phyloP scores from a whole-genome alignment of 2,888 invertebrate species.

The Cephalotes varians region DNA sequence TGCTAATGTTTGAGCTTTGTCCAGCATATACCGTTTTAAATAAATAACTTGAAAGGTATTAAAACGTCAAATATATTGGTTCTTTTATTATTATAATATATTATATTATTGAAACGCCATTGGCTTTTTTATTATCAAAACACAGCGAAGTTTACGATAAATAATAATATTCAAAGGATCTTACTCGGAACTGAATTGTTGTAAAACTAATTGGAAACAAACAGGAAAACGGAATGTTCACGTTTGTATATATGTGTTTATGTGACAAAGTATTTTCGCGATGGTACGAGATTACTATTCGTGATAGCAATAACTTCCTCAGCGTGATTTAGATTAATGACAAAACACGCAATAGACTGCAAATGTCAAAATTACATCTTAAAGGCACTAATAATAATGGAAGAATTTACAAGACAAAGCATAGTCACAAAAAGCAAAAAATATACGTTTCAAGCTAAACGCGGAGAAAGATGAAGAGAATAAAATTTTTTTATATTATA shows the following conservation, averaged over 20 bases:
- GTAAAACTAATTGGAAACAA: neutral
- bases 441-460: neutral
- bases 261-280: neutral
- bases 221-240: slow-evolving; percentile 31
- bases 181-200: neutral
- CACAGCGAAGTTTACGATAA: neutral
- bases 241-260: no score
- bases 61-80: neutral
- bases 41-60: neutral
- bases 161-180: neutral
- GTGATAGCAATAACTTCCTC: slow-evolving; percentile 9
- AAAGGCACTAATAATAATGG: neutral
- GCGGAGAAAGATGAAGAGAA: neutral
- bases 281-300: slow-evolving; percentile 1
- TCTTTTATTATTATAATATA: neutral
- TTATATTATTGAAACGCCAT: slow-evolving; percentile 14
- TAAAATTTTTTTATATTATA: neutral
- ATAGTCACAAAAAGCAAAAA: neutral
- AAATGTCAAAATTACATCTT: neutral
- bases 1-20: neutral
- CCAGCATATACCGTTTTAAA: neutral
- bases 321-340: slow-evolving; percentile 12
- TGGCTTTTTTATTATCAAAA: neutral
- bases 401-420: neutral
- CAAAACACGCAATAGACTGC: neutral